Conservation (phyloP, 2,888 invertebrate species). For the Prosapia bicincta region DNA sequence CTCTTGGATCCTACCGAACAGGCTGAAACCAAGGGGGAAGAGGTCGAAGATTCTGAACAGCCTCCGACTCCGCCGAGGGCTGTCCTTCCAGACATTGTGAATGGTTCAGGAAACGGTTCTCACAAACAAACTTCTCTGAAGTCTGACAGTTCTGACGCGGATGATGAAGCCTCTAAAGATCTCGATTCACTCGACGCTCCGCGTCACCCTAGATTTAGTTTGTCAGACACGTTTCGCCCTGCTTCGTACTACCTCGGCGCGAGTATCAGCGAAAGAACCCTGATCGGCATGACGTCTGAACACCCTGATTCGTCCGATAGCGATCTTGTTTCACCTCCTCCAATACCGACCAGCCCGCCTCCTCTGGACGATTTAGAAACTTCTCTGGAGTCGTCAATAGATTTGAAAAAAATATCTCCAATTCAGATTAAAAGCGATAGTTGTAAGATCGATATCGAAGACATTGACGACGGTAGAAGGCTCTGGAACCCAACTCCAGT, state of each 20-base stretch:
- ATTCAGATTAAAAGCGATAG: slow-evolving; percentile 29
- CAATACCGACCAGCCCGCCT: slow-evolving; percentile 71
- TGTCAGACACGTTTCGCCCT: slow-evolving; percentile 83
- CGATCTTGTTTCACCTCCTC: slow-evolving; percentile 74
- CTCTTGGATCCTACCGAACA: neutral
- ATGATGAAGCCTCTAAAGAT: slow-evolving; percentile 78
- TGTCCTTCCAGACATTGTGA: slow-evolving; percentile 60
- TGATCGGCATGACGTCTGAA: slow-evolving; percentile 46
- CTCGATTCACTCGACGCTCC: slow-evolving; percentile 62
- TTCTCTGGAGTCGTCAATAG: slow-evolving; percentile 38
- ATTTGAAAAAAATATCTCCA: slow-evolving; percentile 33
- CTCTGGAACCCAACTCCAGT: slow-evolving; percentile 32
- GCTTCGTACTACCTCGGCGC: slow-evolving; percentile 82
- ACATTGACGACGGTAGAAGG: slow-evolving; percentile 16
- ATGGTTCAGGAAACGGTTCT: slow-evolving; percentile 48
- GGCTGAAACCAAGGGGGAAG: slow-evolving; percentile 18
- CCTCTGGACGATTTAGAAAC: slow-evolving; percentile 69
- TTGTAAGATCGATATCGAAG: slow-evolving; percentile 25
- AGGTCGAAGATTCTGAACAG: slow-evolving; percentile 36
- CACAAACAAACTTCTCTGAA: slow-evolving; percentile 47
- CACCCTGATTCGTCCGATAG: slow-evolving; percentile 77
- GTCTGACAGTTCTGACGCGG: slow-evolving; percentile 75
- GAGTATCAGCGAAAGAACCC: slow-evolving; percentile 45
- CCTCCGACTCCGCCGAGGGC: slow-evolving; percentile 43
- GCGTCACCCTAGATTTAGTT: slow-evolving; percentile 72